Conservation (phyloP, 2,113 vertebrate genomes). For the Nannobrachium achirus region DNA sequence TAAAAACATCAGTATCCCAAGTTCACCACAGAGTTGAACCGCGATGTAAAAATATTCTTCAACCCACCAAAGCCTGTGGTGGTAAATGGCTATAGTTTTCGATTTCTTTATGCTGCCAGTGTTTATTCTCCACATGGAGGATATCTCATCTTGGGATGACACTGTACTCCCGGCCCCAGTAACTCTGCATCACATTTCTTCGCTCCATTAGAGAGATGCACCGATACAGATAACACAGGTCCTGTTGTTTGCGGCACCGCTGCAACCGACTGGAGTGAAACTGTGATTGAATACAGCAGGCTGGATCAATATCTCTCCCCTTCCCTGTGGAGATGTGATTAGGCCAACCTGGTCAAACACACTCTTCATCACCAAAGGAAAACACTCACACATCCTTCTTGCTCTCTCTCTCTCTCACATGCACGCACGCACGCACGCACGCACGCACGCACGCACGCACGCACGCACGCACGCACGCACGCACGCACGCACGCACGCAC, state of each 20-base stretch:
- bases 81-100: too few relatives aligned
- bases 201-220: background rate
- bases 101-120: too few relatives aligned
- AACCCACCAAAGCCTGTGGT: too few relatives aligned
- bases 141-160: too few relatives aligned
- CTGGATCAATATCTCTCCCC: conserved; percentile 46
- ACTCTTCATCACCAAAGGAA: conserved; percentile 48
- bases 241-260: background rate
- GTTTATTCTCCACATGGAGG: too few relatives aligned
- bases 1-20: too few relatives aligned
- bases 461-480: background rate
- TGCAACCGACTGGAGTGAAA: conserved; percentile 14
- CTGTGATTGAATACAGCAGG: conserved; percentile 21
- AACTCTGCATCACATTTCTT: background rate
- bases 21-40: too few relatives aligned
- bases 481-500: conserved; percentile 26
- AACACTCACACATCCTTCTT: conserved; percentile 36
- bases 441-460: background rate
- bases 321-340: conserved; percentile 42
- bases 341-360: conserved; percentile 34
- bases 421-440: background rate
- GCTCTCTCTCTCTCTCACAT: background rate
- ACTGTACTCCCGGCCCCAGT: too few relatives aligned
- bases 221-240: background rate
- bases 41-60: too few relatives aligned